A percentile compares a stretch with the other conserved stretches of the same genome.
Conservation (phyloP, 2,888 invertebrate genomes). For the Calameuta pallipes region DNA sequence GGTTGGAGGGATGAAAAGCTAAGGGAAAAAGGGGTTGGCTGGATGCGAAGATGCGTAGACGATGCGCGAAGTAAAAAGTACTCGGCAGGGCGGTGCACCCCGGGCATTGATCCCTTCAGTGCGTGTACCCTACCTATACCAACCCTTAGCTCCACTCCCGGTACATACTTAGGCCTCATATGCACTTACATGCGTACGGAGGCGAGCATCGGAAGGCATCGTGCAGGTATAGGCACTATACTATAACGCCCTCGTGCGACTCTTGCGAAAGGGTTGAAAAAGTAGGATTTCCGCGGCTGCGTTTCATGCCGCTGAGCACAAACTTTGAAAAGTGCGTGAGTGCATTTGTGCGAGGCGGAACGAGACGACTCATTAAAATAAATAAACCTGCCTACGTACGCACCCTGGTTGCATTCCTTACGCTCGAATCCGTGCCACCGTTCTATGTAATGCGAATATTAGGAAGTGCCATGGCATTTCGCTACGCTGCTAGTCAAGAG, state of each 20-base stretch:
- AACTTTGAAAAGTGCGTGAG: slow-evolving; percentile 43
- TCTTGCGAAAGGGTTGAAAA: slow-evolving; percentile 39
- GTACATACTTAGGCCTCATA: slow-evolving; percentile 6
- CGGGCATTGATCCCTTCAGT: slow-evolving; percentile 61
- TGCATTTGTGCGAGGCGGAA: slow-evolving; percentile 30
- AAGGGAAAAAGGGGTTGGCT: slow-evolving; percentile 41
- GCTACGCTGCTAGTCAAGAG: neutral
- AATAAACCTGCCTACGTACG: slow-evolving; percentile 45
- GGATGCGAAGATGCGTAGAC: slow-evolving; percentile 61
- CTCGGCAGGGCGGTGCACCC: slow-evolving; percentile 64
- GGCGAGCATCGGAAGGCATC: slow-evolving; percentile 41
- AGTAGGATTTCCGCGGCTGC: slow-evolving; percentile 44
- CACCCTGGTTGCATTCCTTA: slow-evolving; percentile 28
- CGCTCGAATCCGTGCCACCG: slow-evolving; percentile 26
- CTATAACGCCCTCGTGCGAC: slow-evolving; percentile 36
- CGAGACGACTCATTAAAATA: slow-evolving; percentile 58
- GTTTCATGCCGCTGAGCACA: slow-evolving; percentile 35
- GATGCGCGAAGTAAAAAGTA: slow-evolving; percentile 44
- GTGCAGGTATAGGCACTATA: neutral
- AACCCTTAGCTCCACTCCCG: slow-evolving; percentile 29
- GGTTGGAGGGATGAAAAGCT: slow-evolving; percentile 26
- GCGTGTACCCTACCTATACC: slow-evolving; percentile 32
- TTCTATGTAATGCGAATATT: slow-evolving; percentile 22
- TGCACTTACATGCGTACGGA: slow-evolving; percentile 53
- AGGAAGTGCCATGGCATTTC: slow-evolving; percentile 16